Evolutionary conservation across 1,140 invertebrate genomes (phyloP), one percentile per base, ranked within the genome.

Genomic region (Cheumatopsyche charites): DNA sequence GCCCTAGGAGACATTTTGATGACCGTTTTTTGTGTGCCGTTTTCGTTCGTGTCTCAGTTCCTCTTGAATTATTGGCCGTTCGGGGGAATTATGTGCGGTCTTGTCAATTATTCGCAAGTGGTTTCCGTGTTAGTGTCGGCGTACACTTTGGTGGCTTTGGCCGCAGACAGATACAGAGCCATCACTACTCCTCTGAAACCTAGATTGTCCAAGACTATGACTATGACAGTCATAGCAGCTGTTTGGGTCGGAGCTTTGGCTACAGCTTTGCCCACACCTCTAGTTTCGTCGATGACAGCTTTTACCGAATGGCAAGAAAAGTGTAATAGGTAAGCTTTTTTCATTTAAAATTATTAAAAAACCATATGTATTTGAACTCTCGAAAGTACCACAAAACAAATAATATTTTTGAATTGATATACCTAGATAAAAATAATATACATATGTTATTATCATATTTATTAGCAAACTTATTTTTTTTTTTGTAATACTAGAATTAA

Each of bases 151-250:
- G 90, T 93, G 1, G 91, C 90, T 7, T 91, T 94, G 75, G 91
- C 90, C 73, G 85, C 91, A 21, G 92, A 94, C 80, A 86, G 92
- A 13, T 94, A 92, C 77, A 87, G 91, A 73, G 92, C 92, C 26
- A 94, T 95, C 73, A 89, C 94, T 81, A 91, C 91, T 86, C 93
- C 93, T 0, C 80, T 95, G 17, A 83, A 87, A 75, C 92, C 91
- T 0, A 83, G 91, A 42, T 88, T 94, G 78, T 88, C 89, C n/a
- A 90, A 63, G 41, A 67, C 73, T 0, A 66, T 55, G 4, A 88
- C 89, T 3, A 87, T 87, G 70, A 80, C 87, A 42, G 86, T 90
- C 62, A 93, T 94, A 45, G 80, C 82, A 0, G 79, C 85, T 6
- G 89, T 93, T 23, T 94, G 92, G 92, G 58, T 86, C 5, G 83